Evolutionary conservation across 2,113 vertebrate genomes (phyloP).

Genomic region (Neofelis nebulosa): DNA sequence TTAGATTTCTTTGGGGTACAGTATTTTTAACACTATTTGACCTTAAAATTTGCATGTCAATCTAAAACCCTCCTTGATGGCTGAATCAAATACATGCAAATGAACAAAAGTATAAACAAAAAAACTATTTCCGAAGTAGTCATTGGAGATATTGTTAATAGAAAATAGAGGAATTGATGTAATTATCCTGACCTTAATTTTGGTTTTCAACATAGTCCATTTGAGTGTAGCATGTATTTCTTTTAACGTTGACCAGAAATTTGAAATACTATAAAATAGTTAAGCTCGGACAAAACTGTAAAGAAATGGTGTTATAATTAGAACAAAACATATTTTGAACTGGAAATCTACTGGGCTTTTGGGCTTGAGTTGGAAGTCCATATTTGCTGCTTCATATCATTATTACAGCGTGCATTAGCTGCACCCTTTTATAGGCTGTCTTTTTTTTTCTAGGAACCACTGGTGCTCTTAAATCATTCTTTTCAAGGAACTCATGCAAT

Average conservation of each 20-base stretch:
- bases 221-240: background rate
- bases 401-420: background rate
- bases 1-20: background rate
- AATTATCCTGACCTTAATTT: background rate
- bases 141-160: background rate
- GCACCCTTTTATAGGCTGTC: background rate
- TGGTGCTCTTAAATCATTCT: conserved; percentile 25
- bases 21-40: background rate
- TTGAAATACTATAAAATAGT: background rate
- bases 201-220: background rate
- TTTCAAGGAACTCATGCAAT: background rate
- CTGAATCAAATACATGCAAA: background rate
- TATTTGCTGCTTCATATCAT: conserved; percentile 18
- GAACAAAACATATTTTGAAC: background rate
- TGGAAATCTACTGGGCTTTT: background rate
- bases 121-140: background rate
- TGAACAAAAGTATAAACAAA: background rate
- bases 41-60: background rate
- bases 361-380: background rate
- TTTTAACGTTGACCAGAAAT: background rate
- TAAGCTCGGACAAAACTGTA: background rate
- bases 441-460: background rate
- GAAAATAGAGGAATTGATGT: background rate
- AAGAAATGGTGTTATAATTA: background rate
- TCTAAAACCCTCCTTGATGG: background rate